A percentile compares a stretch with the other conserved stretches of the same genome.
Conservation (phyloP, 2,797 vertebrate genomes). For the Syngnathus rostellatus region DNA sequence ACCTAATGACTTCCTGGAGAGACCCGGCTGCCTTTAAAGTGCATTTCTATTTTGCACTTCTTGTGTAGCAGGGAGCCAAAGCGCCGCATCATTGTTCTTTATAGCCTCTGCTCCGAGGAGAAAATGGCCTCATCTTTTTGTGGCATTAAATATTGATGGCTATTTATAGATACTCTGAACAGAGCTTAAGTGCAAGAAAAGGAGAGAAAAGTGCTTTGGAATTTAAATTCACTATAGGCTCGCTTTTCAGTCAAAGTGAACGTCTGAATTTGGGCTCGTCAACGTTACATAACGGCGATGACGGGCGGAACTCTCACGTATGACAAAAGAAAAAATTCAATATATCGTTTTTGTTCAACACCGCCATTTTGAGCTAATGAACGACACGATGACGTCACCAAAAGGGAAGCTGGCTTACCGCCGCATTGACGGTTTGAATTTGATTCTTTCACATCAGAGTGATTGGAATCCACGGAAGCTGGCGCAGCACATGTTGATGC, state of each 20-base stretch:
- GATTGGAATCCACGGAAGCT: too few relatives aligned
- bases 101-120: slow-evolving; percentile 21
- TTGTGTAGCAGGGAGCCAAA: slow-evolving; percentile 24
- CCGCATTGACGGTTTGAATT: too few relatives aligned
- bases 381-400: too few relatives aligned
- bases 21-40: slow-evolving; percentile 50
- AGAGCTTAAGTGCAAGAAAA: slow-evolving; percentile 1
- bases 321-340: too few relatives aligned
- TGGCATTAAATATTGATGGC: slow-evolving; percentile 39
- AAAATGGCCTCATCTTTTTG: slow-evolving; percentile 37
- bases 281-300: too few relatives aligned
- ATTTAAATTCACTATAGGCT: background rate
- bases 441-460: too few relatives aligned
- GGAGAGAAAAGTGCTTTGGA: slow-evolving; percentile 1
- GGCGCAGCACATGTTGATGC: background rate
- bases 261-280: too few relatives aligned
- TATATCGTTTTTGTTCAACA: too few relatives aligned
- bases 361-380: too few relatives aligned
- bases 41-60: slow-evolving; percentile 44
- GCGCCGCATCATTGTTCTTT: slow-evolving; percentile 36
- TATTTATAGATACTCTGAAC: slow-evolving; percentile 7
- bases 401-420: too few relatives aligned
- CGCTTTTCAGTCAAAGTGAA: too few relatives aligned
- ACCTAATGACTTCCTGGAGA: slow-evolving; percentile 70
- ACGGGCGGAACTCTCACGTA: too few relatives aligned